Evolutionary conservation across 2,888 invertebrate species (phyloP).

Genomic region (Pogonocherus hispidulus): DNA sequence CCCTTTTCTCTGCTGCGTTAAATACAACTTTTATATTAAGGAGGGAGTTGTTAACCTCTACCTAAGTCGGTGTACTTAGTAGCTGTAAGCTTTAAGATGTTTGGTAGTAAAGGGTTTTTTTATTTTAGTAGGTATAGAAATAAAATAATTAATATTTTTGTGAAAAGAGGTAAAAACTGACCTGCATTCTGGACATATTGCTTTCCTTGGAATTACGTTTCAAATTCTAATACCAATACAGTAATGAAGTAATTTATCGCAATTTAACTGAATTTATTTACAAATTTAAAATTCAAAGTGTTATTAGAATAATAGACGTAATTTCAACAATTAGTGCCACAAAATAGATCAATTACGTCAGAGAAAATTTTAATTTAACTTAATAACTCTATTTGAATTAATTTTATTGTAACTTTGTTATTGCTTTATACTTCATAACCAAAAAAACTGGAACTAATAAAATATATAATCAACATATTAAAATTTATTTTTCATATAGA

Average conservation of each 20-base stretch:
- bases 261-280: not conserved
- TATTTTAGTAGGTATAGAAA: too few species aligned
- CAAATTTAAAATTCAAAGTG: slow-evolving; percentile 1
- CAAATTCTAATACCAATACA: not conserved
- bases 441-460: too few species aligned
- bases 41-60: too few species aligned
- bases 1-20: too few species aligned
- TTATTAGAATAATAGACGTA: not conserved
- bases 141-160: too few species aligned
- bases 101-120: too few species aligned
- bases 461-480: not conserved
- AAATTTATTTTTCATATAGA: not conserved
- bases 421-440: too few species aligned
- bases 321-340: not conserved
- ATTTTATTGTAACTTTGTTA: not conserved
- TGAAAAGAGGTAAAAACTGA: not conserved
- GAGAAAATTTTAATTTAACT: not conserved
- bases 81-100: too few species aligned
- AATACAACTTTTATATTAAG: too few species aligned
- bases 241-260: not conserved
- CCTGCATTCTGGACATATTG: not conserved
- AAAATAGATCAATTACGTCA: not conserved
- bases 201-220: not conserved
- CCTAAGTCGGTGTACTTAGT: too few species aligned
- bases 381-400: not conserved